Percentiles rank a stretch among this genome's conserved stretches.
These are phyloP conservation scores for Sorex fumeus DNA, from an alignment of 2,113 vertebrate genomes.

Conservation along the genomic window DNA sequence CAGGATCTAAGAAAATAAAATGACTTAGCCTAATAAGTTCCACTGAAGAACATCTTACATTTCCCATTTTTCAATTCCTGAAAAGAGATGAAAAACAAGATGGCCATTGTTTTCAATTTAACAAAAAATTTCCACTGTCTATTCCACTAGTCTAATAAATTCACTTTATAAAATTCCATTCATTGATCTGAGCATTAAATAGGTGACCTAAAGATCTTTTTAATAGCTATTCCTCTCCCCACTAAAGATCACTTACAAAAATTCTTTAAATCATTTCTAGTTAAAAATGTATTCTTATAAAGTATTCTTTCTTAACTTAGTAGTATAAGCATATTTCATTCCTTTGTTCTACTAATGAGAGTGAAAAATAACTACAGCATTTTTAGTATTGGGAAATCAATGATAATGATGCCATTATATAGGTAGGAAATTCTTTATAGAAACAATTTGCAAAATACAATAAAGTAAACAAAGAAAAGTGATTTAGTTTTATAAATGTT, in stretches of 20 bases:
- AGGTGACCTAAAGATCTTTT: not conserved
- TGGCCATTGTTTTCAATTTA: not conserved
- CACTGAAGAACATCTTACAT: not conserved
- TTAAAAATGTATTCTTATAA: not conserved
- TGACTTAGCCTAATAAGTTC: not conserved
- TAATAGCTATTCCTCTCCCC: not conserved
- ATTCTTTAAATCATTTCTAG: constrained; percentile 10
- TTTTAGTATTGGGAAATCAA: not conserved
- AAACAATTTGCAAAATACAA: not conserved
- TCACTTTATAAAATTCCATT: constrained; percentile 11
- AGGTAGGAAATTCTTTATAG: not conserved
- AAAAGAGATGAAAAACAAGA: not conserved
- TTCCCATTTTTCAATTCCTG: not conserved
- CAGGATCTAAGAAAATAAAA: not conserved
- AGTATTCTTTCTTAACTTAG: not conserved
- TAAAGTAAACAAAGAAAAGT: not conserved
- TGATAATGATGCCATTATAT: not conserved
- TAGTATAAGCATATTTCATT: not conserved
- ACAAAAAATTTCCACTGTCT: not conserved
- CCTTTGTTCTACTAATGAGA: not conserved
- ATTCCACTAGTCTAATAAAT: not conserved
- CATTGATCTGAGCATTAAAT: not conserved
- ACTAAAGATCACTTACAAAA: not conserved
- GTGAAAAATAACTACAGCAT: not conserved
- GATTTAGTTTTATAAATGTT: not conserved